A percentile compares a stretch with the other conserved stretches of the same genome.
phyloP scores from a whole-genome alignment of 2,888 invertebrate genomes.

The Caenorhabditis plicata region DNA sequence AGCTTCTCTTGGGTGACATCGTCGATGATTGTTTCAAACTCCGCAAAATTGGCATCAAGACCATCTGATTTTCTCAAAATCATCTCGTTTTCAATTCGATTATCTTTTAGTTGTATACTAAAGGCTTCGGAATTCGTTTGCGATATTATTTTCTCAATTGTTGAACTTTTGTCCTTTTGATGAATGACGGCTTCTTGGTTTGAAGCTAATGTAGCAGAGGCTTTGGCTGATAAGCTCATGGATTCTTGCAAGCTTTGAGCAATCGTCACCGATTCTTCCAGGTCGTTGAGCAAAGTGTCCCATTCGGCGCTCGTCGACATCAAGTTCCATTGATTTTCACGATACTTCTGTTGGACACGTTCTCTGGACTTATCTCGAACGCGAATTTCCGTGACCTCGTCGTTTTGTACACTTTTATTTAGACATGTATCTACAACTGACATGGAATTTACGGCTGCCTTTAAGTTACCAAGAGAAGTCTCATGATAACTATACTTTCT shows the following conservation, averaged over 20 bases:
- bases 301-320: slow-evolving; percentile 46
- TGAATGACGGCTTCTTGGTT: slow-evolving; percentile 13
- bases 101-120: slow-evolving; percentile 15
- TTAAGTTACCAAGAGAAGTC: too few relatives aligned
- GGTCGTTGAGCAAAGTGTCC: slow-evolving; percentile 48
- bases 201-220: slow-evolving; percentile 15
- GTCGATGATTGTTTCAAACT: slow-evolving; percentile 42
- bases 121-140: slow-evolving; percentile 19
- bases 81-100: slow-evolving; percentile 15
- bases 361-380: slow-evolving; percentile 37
- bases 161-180: slow-evolving; percentile 1
- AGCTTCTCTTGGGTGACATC: slow-evolving; percentile 39
- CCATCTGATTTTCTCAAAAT: slow-evolving; percentile 26
- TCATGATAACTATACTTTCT: too few relatives aligned
- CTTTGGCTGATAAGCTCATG: slow-evolving; percentile 32
- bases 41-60: slow-evolving; percentile 33
- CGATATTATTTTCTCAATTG: slow-evolving; percentile 25
- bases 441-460: slow-evolving; percentile 15
- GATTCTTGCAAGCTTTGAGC: slow-evolving; percentile 41
- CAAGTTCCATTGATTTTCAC: slow-evolving; percentile 44
- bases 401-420: slow-evolving; percentile 6
- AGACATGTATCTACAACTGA: slow-evolving; percentile 14
- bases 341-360: slow-evolving; percentile 34
- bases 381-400: slow-evolving; percentile 27
- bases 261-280: slow-evolving; percentile 47